These are phyloP conservation scores for Ptilonorhynchus violaceus DNA, from an alignment of 2,113 vertebrate genomes.

Conservation along the genomic window DNA sequence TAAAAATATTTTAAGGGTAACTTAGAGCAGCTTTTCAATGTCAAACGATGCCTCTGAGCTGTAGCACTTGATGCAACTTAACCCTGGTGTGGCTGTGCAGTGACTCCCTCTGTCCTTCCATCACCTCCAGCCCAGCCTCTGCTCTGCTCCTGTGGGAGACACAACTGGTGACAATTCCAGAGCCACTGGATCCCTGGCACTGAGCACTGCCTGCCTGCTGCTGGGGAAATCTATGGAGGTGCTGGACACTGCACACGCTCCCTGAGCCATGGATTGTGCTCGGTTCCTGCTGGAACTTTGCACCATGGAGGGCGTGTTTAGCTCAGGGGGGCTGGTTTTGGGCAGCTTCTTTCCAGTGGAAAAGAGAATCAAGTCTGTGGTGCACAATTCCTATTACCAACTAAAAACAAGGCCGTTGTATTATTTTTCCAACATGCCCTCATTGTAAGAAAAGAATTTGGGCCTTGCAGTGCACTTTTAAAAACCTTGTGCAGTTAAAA, in stretches of 20 bases:
- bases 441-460: not conserved
- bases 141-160: not conserved
- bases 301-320: not conserved
- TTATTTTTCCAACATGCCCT: not conserved
- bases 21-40: not conserved
- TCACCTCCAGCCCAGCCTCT: not conserved
- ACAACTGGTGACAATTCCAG: not conserved
- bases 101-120: not conserved
- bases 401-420: not conserved
- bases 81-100: not conserved
- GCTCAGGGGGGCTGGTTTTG: not conserved
- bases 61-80: not conserved
- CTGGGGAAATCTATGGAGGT: accelerated
- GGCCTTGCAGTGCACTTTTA: not conserved
- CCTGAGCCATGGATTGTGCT: accelerated
- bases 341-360: accelerated
- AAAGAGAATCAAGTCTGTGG: not conserved
- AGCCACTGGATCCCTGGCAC: not conserved
- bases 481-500: not conserved
- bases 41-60: not conserved
- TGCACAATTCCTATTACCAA: not conserved
- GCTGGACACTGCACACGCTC: not conserved
- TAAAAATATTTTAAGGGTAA: not conserved
- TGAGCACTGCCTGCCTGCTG: not conserved
- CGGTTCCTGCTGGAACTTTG: accelerated